These are phyloP conservation scores for Callyntrura sp. DNA, from an alignment of 2,888 invertebrate species.

Conservation along the genomic window DNA sequence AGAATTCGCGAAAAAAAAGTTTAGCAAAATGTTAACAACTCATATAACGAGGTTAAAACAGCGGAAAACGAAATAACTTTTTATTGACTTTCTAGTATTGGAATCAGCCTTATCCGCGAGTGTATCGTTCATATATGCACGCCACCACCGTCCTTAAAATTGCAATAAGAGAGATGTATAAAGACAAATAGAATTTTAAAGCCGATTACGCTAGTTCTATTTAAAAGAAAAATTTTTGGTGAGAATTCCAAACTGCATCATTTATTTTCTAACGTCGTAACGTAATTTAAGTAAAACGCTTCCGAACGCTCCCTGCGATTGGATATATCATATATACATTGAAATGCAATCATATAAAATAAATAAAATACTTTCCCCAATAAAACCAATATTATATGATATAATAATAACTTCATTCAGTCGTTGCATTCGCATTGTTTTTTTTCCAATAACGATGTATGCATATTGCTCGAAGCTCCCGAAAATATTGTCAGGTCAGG, in stretches of 20 bases:
- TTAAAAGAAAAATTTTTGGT: constrained; percentile 15
- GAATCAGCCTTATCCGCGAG: constrained; percentile 47
- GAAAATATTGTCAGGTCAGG: no score
- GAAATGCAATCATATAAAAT: no score
- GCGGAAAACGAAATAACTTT: constrained; percentile 26
- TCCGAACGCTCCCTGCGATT: no score
- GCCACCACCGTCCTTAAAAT: constrained; percentile 7
- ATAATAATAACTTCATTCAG: no score
- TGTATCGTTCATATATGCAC: neutral
- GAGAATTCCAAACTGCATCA: no score
- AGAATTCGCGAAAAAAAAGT: constrained; percentile 42
- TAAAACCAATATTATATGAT: no score
- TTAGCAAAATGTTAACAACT: constrained; percentile 40
- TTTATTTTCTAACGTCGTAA: no score
- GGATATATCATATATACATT: no score
- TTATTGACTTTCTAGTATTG: constrained; percentile 67
- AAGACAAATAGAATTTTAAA: constrained; percentile 49
- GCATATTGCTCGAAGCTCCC: no score
- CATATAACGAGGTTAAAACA: constrained; percentile 44
- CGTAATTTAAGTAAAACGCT: neutral
- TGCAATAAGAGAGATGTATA: neutral
- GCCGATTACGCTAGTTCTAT: constrained; percentile 39
- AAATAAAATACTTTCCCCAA: no score
- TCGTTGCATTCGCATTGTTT: no score
- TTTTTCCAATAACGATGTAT: no score